Evolutionary conservation across 2,888 invertebrate genomes (phyloP).

Genomic region (Thereva unica): DNA sequence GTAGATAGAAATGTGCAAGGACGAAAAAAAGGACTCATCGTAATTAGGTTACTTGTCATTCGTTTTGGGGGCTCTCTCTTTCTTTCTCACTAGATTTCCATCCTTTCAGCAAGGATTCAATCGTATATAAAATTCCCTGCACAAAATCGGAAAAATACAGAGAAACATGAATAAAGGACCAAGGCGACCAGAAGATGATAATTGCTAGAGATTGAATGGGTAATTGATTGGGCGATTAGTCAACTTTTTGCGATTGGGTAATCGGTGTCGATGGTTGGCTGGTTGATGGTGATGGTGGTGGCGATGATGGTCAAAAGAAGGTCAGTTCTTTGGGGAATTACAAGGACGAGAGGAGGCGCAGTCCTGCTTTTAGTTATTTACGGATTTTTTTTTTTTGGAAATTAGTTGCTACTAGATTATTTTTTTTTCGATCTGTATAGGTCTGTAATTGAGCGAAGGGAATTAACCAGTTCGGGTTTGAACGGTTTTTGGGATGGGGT

Average conservation of each 20-base stretch:
- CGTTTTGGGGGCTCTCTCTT: conserved; percentile 6
- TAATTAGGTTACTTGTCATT: conserved; percentile 35
- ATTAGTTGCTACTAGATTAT: no score
- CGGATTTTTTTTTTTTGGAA: no score
- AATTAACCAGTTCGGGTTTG: no score
- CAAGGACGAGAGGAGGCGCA: no score
- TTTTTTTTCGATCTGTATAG: no score
- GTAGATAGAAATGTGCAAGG: conserved; percentile 26
- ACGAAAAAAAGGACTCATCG: conserved; percentile 15
- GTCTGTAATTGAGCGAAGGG: no score
- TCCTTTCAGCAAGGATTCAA: not conserved
- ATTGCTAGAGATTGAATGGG: conserved; percentile 31
- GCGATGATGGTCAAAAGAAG: no score
- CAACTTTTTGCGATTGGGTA: conserved; percentile 19
- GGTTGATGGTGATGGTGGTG: no score
- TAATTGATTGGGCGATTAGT: conserved; percentile 34
- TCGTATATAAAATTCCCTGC: no score
- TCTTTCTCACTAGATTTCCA: conserved; percentile 22
- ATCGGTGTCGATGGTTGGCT: not conserved
- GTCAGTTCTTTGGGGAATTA: no score
- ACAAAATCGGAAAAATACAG: not conserved
- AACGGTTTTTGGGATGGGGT: no score
- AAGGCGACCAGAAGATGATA: conserved; percentile 28
- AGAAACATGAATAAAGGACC: conserved; percentile 4
- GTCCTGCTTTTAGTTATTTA: no score